Evolutionary conservation across 1,140 invertebrate species (phyloP).

Genomic region (Aphis gossypii): DNA sequence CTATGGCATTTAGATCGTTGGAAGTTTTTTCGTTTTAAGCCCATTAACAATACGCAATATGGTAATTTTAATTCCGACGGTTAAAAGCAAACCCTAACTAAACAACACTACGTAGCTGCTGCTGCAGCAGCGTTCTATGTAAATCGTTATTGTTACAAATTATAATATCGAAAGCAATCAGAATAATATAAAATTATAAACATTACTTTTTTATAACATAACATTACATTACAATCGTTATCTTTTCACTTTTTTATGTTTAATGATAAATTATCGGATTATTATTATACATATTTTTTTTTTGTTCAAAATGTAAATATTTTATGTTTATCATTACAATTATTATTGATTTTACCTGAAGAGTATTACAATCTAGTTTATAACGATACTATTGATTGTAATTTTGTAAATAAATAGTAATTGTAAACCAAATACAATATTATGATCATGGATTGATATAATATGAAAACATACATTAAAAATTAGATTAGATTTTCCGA

Average conservation of each 20-base stretch:
- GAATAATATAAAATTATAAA: neutral
- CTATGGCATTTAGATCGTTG: neutral
- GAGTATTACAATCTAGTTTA: no score
- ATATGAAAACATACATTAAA: neutral
- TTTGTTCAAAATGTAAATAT: no score
- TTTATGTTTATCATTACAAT: no score
- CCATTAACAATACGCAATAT: constrained; percentile 1
- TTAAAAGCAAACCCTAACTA: neutral
- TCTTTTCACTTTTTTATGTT: neutral
- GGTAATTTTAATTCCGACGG: constrained; percentile 4
- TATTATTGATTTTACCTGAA: no score
- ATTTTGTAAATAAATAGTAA: neutral
- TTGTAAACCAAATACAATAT: neutral
- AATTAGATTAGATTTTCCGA: neutral
- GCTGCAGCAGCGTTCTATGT: neutral
- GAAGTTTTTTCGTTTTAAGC: neutral
- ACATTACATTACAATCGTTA: neutral
- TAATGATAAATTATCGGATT: neutral
- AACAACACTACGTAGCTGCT: neutral
- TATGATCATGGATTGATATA: neutral
- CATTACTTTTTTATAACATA: neutral
- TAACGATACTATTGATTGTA: no score
- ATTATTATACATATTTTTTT: no score
- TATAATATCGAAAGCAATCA: neutral
- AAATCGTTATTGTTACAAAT: neutral